phyloP scores from a whole-genome alignment of 2,113 vertebrate genomes.

The Phoxinus phoxinus region DNA sequence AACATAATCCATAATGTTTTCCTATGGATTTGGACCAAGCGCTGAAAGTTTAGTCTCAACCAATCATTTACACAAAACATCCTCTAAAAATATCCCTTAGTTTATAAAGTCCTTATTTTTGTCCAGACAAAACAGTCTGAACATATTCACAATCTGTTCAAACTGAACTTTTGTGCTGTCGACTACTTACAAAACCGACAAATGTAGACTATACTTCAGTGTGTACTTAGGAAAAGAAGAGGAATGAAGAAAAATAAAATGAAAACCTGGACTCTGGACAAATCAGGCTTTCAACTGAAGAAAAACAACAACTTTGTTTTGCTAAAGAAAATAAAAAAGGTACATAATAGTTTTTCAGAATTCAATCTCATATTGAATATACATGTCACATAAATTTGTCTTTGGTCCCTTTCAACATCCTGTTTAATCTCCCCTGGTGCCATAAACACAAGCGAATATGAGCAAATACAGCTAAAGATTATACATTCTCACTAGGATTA shows the following conservation, averaged over 20 bases:
- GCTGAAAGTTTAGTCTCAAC: not conserved
- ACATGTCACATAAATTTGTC: not conserved
- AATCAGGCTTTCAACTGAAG: not conserved
- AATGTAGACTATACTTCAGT: not conserved
- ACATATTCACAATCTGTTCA: not conserved
- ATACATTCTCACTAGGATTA: constrained; percentile 10
- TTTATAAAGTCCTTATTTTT: constrained; percentile 1
- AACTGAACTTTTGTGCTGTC: not conserved
- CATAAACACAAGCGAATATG: not conserved
- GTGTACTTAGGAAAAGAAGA: not conserved
- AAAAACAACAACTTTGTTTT: not conserved
- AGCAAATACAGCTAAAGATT: not conserved
- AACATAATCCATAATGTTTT: not conserved
- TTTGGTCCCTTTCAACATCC: constrained; percentile 48
- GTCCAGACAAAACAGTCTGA: not conserved
- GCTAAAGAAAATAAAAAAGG: not conserved
- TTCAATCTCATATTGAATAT: not conserved
- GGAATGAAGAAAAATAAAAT: not conserved
- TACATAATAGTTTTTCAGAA: not conserved
- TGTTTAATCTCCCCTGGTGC: not conserved
- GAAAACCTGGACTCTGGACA: not conserved
- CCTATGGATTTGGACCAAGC: not conserved
- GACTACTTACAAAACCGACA: not conserved
- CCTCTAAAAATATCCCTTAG: not conserved
- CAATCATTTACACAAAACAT: not conserved